Conservation (phyloP, 2,113 vertebrate species). For the Xiphophorus couchianus region DNA sequence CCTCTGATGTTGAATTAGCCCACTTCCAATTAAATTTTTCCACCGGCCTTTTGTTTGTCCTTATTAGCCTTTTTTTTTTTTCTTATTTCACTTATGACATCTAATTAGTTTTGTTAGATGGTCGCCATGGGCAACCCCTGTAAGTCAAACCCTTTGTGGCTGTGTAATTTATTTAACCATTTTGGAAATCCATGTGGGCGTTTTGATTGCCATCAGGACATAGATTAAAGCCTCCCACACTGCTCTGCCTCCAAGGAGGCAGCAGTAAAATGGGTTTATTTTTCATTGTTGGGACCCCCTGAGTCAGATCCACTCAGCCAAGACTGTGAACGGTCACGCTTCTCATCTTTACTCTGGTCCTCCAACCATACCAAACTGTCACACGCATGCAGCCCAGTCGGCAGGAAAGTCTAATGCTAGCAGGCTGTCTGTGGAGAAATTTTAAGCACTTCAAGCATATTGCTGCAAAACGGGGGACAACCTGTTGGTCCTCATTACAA, state of each 20-base stretch:
- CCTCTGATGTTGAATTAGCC: constrained; percentile 19
- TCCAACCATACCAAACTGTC: constrained; percentile 9
- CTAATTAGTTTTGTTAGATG: constrained; percentile 62
- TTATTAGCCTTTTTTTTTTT: constrained; percentile 21
- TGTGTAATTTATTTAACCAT: constrained; percentile 64
- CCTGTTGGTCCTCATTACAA: neutral
- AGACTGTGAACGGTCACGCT: constrained; percentile 40
- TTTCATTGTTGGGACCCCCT: constrained; percentile 49
- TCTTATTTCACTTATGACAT: constrained; percentile 38
- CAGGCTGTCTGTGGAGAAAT: constrained; percentile 8
- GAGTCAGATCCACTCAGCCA: constrained; percentile 45
- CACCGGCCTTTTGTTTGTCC: constrained; percentile 26
- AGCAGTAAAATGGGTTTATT: constrained; percentile 55
- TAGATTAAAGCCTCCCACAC: constrained; percentile 73
- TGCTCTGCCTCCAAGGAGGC: constrained; percentile 45
- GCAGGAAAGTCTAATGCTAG: neutral
- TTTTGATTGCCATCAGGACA: constrained; percentile 63
- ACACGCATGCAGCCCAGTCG: neutral
- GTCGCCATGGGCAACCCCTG: constrained; percentile 52
- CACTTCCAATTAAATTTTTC: constrained; percentile 7
- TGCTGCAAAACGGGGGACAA: neutral
- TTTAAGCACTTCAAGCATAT: constrained; percentile 3
- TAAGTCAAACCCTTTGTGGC: constrained; percentile 52
- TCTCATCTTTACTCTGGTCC: constrained; percentile 30
- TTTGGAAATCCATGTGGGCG: constrained; percentile 65